A percentile compares a stretch with the other conserved stretches of the same genome.
Conservation (phyloP, 2,888 invertebrate species). For the Trichogramma evanescens region DNA sequence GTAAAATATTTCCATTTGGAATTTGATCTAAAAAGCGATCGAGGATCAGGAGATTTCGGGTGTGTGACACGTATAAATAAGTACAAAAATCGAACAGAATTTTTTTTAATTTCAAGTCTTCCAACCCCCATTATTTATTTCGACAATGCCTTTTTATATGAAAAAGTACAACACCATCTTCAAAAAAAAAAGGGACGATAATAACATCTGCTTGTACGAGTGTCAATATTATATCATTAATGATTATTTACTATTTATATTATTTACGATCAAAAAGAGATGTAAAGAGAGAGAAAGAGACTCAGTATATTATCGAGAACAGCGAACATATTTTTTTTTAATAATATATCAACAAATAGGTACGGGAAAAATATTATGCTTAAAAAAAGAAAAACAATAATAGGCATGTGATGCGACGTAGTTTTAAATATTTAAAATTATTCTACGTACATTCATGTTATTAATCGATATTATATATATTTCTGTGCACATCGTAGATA, state of each 20-base stretch:
- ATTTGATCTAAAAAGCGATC: background rate
- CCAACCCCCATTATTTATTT: constrained; percentile 44
- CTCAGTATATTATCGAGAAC: too few species aligned
- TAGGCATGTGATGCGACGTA: too few species aligned
- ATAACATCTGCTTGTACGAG: constrained; percentile 24
- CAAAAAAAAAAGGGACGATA: constrained; percentile 34
- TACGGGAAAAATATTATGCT: too few species aligned
- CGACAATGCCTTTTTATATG: constrained; percentile 44
- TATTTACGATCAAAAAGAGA: constrained; percentile 15
- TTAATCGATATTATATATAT: constrained; percentile 32
- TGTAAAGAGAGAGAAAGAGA: constrained; percentile 14
- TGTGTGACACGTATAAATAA: background rate
- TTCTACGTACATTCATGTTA: too few species aligned
- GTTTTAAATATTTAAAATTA: background rate
- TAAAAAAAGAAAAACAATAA: too few species aligned
- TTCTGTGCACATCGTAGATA: constrained; percentile 32
- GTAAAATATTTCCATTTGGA: background rate
- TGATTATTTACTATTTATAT: constrained; percentile 9
- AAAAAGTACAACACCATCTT: constrained; percentile 45
- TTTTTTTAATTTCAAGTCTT: constrained; percentile 33
- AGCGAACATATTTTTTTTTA: too few species aligned
- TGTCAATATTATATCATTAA: too few species aligned
- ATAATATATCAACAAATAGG: too few species aligned
- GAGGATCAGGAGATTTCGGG: too few species aligned
- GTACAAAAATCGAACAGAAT: background rate